Percentiles rank a stretch among this genome's conserved stretches.
These are phyloP conservation scores for Irena cyanogastra DNA, from an alignment of 2,113 vertebrate genomes.

Conservation along the genomic window DNA sequence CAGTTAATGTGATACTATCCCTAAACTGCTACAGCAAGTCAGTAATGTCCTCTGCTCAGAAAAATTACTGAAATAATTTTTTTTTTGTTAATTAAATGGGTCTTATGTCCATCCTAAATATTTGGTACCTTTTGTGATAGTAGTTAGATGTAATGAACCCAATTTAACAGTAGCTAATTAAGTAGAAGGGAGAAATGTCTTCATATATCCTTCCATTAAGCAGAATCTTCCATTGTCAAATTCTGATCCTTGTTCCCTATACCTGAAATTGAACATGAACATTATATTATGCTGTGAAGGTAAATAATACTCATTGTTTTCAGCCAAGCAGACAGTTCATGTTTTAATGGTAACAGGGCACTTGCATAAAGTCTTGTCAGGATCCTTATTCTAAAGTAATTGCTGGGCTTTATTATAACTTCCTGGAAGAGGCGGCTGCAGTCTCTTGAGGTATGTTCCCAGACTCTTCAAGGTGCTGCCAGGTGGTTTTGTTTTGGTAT, in stretches of 20 bases:
- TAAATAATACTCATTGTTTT: not conserved
- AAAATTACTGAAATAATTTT: not conserved
- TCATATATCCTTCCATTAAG: not conserved
- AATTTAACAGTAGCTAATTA: not conserved
- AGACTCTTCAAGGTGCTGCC: not conserved
- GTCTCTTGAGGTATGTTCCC: not conserved
- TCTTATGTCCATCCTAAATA: not conserved
- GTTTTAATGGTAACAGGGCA: not conserved
- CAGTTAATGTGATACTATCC: not conserved
- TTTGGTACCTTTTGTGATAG: not conserved
- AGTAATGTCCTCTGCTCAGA: not conserved
- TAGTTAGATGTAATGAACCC: not conserved
- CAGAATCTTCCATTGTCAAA: not conserved
- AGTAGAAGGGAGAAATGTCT: not conserved
- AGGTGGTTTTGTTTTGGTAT: not conserved
- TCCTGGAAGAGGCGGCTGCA: not conserved
- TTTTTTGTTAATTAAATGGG: not conserved
- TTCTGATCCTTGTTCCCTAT: not conserved
- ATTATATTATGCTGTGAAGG: not conserved
- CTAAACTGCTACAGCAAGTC: not conserved
- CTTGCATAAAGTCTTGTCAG: not conserved
- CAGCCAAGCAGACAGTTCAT: not conserved
- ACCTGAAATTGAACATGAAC: not conserved
- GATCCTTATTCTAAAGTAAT: not conserved
- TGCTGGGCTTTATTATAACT: not conserved